Conservation (phyloP, 2,888 invertebrate species). For the Corbicula japonica region DNA sequence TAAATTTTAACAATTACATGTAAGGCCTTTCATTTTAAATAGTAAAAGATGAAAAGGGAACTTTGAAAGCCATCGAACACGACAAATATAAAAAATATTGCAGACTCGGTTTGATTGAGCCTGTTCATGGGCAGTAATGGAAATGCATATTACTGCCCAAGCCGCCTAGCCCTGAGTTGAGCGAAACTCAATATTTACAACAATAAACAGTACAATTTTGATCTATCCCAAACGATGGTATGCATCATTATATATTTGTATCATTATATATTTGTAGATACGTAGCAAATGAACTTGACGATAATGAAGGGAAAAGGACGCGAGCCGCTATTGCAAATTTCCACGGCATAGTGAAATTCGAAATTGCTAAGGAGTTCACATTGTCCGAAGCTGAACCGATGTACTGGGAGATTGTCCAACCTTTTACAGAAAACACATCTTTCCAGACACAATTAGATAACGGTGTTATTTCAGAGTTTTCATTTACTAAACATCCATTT, state of each 20-base stretch:
- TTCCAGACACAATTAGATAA: background rate
- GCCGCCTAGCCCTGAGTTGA: background rate
- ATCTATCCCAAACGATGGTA: too few relatives aligned
- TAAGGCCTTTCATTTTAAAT: too few relatives aligned
- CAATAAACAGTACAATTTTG: too few relatives aligned
- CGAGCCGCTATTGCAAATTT: constrained; percentile 40
- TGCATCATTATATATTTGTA: background rate
- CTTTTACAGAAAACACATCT: constrained; percentile 5
- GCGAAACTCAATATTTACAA: too few relatives aligned
- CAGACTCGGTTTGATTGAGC: too few relatives aligned
- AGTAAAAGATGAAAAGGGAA: too few relatives aligned
- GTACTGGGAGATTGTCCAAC: background rate
- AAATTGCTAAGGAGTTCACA: constrained; percentile 34
- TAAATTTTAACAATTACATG: too few relatives aligned
- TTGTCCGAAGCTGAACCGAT: background rate
- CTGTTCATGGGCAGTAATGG: background rate
- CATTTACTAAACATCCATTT: too few relatives aligned
- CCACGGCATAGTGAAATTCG: constrained; percentile 65
- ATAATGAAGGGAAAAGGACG: constrained; percentile 43
- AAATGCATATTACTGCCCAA: background rate
- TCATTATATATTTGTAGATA: constrained; percentile 12
- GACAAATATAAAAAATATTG: too few relatives aligned
- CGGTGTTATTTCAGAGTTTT: too few relatives aligned
- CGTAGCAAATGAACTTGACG: constrained; percentile 41
- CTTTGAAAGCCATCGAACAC: too few relatives aligned